These are phyloP conservation scores for rabbit (Oryctolagus cuniculus) DNA, from an alignment of 2,113 vertebrate genomes.

Conservation along the genomic window mOryCun1.1 NC_091436.1:23150001-23150500, in stretches of 20 bases:
- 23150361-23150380: too few species aligned
- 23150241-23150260: not conserved
- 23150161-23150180: not conserved
- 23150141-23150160: not conserved
- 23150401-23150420: too few species aligned
- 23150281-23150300: too few species aligned
- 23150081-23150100: not conserved
- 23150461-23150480: too few species aligned
- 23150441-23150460: too few species aligned
- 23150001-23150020: not conserved
- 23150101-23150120: conserved; percentile 11
- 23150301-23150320: too few species aligned
- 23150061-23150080: not conserved
- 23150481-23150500: too few species aligned
- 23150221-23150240: not conserved
- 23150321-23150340: too few species aligned
- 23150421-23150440: too few species aligned
- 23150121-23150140: not conserved
- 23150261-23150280: too few species aligned
- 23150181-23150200: not conserved
- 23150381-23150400: too few species aligned
- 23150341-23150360: too few species aligned
- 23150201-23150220: not conserved
- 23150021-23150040: not conserved
- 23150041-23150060: not conserved